phyloP scores from a whole-genome alignment of 2,888 invertebrate species.

The Uropetala carovei region DNA sequence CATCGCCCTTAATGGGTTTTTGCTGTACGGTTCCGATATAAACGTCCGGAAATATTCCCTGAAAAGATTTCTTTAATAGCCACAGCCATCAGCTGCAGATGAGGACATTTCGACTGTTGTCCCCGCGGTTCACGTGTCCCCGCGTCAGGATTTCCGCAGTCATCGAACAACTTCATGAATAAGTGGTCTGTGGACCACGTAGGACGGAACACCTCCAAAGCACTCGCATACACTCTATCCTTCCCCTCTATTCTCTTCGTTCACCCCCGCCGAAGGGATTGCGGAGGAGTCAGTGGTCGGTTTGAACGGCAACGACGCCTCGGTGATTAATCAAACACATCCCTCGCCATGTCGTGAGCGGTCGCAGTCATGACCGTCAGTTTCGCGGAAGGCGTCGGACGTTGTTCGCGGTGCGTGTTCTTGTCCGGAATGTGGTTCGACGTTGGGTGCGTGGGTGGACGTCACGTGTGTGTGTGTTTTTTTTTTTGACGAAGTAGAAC shows the following conservation, averaged over 20 bases:
- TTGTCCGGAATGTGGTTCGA: not conserved
- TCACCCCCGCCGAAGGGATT: too few relatives aligned
- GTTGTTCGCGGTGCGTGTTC: conserved; percentile 1
- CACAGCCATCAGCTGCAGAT: not conserved
- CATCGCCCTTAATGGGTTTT: too few relatives aligned
- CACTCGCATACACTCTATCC: too few relatives aligned
- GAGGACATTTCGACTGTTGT: not conserved
- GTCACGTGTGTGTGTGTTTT: not conserved
- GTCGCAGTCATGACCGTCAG: not conserved
- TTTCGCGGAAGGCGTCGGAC: not conserved
- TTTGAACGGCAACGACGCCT: conserved; percentile 33
- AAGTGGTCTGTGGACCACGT: too few relatives aligned
- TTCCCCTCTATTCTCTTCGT: too few relatives aligned
- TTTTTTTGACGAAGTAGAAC: not conserved
- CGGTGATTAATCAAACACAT: conserved; percentile 36
- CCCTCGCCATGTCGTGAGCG: not conserved
- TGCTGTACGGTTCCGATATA: too few relatives aligned
- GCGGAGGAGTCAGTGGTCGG: not conserved
- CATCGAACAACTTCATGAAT: too few relatives aligned
- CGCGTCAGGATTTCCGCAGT: not conserved
- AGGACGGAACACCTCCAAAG: too few relatives aligned
- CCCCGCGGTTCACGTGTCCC: not conserved
- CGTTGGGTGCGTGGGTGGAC: not conserved
- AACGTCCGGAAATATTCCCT: too few relatives aligned
- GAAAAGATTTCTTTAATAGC: too few relatives aligned